These are phyloP conservation scores for Pterois miles DNA, from an alignment of 2,797 vertebrate species.

Conservation along the genomic window DNA sequence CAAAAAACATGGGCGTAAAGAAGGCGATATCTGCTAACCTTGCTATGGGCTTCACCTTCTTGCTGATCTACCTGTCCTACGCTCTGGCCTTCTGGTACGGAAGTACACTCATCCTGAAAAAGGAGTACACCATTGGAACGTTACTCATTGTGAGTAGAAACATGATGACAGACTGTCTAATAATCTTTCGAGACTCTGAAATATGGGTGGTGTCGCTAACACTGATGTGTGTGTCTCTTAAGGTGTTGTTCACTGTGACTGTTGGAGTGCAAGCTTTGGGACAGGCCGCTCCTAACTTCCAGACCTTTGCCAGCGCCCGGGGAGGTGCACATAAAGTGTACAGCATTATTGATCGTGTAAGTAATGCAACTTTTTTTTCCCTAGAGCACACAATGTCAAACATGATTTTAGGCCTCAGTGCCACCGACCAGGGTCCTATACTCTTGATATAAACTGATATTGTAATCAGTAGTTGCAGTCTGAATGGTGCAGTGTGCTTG, in stretches of 20 bases:
- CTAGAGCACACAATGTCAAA: too few relatives aligned
- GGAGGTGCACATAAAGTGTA: constrained; percentile 93
- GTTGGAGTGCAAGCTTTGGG: constrained; percentile 91
- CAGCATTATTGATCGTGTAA: constrained; percentile 92
- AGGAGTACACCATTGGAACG: constrained; percentile 86
- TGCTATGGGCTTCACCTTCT: constrained; percentile 89
- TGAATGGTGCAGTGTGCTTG: too few relatives aligned
- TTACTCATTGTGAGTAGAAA: constrained; percentile 90
- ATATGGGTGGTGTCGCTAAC: neutral
- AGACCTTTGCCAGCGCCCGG: constrained; percentile 90
- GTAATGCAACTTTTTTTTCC: constrained; percentile 54
- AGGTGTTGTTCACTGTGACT: constrained; percentile 94
- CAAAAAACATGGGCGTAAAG: constrained; percentile 91
- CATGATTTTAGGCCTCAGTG: too few relatives aligned
- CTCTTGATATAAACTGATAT: too few relatives aligned
- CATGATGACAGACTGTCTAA: neutral
- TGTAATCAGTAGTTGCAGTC: too few relatives aligned
- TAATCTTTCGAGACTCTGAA: neutral
- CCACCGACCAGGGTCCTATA: too few relatives aligned
- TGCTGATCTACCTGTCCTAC: constrained; percentile 93
- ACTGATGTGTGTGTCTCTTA: constrained; percentile 16
- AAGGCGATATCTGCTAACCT: constrained; percentile 92
- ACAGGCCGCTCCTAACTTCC: constrained; percentile 91
- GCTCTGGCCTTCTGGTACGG: constrained; percentile 98
- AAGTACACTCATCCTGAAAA: constrained; percentile 84